These are phyloP conservation scores for Anoplopoma fimbria DNA, from an alignment of 2,113 vertebrate genomes.

Conservation along the genomic window DNA sequence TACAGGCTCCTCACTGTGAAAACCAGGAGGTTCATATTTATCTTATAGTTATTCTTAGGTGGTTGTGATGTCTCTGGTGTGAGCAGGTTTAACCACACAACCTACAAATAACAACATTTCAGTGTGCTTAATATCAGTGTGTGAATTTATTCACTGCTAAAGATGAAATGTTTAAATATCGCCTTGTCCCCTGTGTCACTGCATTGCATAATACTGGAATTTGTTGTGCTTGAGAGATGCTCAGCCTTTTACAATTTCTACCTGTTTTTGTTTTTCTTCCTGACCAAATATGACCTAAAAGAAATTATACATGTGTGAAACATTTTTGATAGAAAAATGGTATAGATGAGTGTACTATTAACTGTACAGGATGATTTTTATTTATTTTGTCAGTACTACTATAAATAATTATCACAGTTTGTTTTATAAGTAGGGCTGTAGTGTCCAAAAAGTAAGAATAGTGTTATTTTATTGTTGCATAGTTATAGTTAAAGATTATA, in stretches of 20 bases:
- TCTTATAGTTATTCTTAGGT: slow-evolving; percentile 14
- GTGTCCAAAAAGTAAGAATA: slow-evolving; percentile 49
- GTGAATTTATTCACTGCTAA: slow-evolving; percentile 35
- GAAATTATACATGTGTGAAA: slow-evolving; percentile 41
- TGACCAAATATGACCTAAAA: slow-evolving; percentile 70
- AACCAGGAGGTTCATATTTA: slow-evolving; percentile 35
- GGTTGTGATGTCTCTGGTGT: slow-evolving; percentile 13
- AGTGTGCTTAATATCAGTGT: slow-evolving; percentile 38
- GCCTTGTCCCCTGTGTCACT: slow-evolving; percentile 40
- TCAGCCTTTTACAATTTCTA: slow-evolving; percentile 52
- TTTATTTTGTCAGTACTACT: slow-evolving; percentile 77
- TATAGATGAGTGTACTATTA: slow-evolving; percentile 55
- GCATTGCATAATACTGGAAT: slow-evolving; percentile 71
- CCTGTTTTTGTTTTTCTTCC: slow-evolving; percentile 42
- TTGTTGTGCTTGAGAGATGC: slow-evolving; percentile 18
- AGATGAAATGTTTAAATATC: slow-evolving; percentile 41
- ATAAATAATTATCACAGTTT: slow-evolving; percentile 61
- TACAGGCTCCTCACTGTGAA: slow-evolving; percentile 35
- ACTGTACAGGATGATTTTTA: slow-evolving; percentile 72
- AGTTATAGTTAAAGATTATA: slow-evolving; percentile 42
- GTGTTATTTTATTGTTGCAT: slow-evolving; percentile 54
- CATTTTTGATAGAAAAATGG: slow-evolving; percentile 48
- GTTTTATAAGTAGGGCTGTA: slow-evolving; percentile 59
- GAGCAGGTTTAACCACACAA: slow-evolving; percentile 31
- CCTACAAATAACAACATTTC: slow-evolving; percentile 21